phyloP scores from a whole-genome alignment of 2,797 vertebrate genomes.

The Acanthurus tractus region DNA sequence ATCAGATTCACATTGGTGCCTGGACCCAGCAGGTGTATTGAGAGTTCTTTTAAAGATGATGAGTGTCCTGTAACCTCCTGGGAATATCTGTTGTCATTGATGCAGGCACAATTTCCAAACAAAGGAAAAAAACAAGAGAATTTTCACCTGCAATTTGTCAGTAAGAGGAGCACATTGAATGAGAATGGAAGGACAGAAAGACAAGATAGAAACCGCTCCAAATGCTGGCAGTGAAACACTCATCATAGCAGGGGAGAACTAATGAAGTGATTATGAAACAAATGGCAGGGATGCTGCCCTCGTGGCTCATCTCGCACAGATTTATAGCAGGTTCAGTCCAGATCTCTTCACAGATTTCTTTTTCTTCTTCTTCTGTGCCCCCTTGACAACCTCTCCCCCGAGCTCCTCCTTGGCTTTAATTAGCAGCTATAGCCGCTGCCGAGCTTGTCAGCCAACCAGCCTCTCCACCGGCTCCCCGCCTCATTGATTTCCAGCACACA shows the following conservation, averaged over 20 bases:
- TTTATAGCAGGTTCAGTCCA: conserved; percentile 45
- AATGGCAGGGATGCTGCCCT: conserved; percentile 24
- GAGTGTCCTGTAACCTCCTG: conserved; percentile 23
- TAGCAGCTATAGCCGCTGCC: conserved; percentile 58
- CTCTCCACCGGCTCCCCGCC: conserved; percentile 56
- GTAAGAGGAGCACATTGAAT: neutral
- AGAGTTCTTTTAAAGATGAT: conserved; percentile 44
- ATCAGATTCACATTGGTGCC: conserved; percentile 34
- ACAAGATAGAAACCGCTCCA: neutral
- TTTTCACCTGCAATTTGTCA: conserved; percentile 32
- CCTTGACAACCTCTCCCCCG: conserved; percentile 47
- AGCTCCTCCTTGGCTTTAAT: conserved; percentile 63
- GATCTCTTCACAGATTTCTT: conserved; percentile 40
- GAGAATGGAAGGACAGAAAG: neutral
- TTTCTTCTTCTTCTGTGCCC: conserved; percentile 33
- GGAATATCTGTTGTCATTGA: conserved; percentile 42
- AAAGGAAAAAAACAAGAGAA: neutral
- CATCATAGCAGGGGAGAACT: conserved; percentile 39
- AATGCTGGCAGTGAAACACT: conserved; percentile 1
- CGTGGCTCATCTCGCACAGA: conserved; percentile 17
- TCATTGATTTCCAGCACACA: conserved; percentile 72
- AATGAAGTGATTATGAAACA: conserved; percentile 60
- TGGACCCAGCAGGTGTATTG: conserved; percentile 49
- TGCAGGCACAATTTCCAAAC: conserved; percentile 14
- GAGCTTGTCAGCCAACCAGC: conserved; percentile 52